phyloP scores from a whole-genome alignment of 2,113 vertebrate species.

The Mohoua ochrocephala region DNA sequence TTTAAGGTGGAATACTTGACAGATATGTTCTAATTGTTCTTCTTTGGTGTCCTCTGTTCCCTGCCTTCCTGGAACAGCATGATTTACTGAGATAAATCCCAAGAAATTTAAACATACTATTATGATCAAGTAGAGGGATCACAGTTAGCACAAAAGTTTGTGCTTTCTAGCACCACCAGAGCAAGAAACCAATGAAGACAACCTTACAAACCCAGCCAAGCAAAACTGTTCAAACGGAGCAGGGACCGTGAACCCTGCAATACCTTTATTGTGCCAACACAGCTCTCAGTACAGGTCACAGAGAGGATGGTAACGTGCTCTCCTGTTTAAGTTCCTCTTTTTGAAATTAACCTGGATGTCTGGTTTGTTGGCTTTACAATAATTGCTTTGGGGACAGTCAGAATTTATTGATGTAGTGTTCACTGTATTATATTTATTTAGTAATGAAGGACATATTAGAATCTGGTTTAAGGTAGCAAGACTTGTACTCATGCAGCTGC shows the following conservation, averaged over 20 bases:
- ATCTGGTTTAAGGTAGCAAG: not conserved
- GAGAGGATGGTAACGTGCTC: not conserved
- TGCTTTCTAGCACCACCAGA: not conserved
- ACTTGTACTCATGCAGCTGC: not conserved
- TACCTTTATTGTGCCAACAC: not conserved
- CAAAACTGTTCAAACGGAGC: not conserved
- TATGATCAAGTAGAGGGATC: not conserved
- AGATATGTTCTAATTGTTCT: not conserved
- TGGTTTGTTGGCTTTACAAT: not conserved
- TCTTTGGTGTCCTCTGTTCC: not conserved
- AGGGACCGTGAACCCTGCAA: not conserved
- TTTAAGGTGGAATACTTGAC: slow-evolving; percentile 29
- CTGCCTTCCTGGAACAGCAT: not conserved
- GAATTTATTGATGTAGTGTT: not conserved
- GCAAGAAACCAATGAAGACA: not conserved
- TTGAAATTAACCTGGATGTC: not conserved
- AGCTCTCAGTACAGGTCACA: not conserved
- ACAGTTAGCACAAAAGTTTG: not conserved
- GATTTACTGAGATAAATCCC: not conserved
- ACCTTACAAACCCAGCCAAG: not conserved
- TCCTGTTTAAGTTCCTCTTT: not conserved
- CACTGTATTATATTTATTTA: not conserved
- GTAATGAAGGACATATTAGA: not conserved
- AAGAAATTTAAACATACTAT: not conserved
- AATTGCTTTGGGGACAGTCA: not conserved